A percentile compares a stretch with the other conserved stretches of the same genome.
These are phyloP conservation scores for Drosophila willistoni DNA, from an alignment of 1,140 invertebrate species.

Conservation along the genomic window DNA sequence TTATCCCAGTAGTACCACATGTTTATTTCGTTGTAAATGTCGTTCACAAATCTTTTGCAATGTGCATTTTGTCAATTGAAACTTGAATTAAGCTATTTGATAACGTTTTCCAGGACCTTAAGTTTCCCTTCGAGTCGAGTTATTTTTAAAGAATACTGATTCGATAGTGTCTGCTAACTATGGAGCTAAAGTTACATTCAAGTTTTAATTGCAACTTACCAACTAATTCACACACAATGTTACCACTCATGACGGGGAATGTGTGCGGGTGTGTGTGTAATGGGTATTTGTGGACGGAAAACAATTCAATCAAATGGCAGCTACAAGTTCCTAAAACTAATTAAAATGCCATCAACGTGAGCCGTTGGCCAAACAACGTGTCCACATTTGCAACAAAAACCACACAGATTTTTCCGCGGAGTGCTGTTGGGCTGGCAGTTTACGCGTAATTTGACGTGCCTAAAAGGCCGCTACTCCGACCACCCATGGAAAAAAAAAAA, in stretches of 20 bases:
- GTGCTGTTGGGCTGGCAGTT: conserved; percentile 63
- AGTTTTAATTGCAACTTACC: conserved; percentile 2
- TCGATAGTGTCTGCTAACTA: background rate
- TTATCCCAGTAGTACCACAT: too few species aligned
- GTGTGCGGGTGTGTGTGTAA: background rate
- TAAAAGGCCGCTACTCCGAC: conserved; percentile 49
- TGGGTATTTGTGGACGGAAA: conserved; percentile 24
- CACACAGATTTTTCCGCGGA: conserved; percentile 26
- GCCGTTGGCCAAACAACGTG: conserved; percentile 48
- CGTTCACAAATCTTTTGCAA: too few species aligned
- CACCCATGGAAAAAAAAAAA: background rate
- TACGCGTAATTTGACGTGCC: conserved; percentile 76
- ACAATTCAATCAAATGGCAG: conserved; percentile 77
- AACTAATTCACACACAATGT: background rate
- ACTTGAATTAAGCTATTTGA: too few species aligned
- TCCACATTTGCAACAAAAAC: conserved; percentile 25
- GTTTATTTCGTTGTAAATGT: too few species aligned
- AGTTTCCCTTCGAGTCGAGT: background rate
- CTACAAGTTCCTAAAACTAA: conserved; percentile 80
- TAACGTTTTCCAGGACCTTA: too few species aligned
- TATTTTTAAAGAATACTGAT: background rate
- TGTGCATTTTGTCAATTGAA: too few species aligned
- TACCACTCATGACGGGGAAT: background rate
- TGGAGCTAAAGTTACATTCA: background rate
- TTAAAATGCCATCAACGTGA: conserved; percentile 77